These are phyloP conservation scores for Celastrina argiolus DNA, from an alignment of 2,888 invertebrate species.

Conservation along the genomic window DNA sequence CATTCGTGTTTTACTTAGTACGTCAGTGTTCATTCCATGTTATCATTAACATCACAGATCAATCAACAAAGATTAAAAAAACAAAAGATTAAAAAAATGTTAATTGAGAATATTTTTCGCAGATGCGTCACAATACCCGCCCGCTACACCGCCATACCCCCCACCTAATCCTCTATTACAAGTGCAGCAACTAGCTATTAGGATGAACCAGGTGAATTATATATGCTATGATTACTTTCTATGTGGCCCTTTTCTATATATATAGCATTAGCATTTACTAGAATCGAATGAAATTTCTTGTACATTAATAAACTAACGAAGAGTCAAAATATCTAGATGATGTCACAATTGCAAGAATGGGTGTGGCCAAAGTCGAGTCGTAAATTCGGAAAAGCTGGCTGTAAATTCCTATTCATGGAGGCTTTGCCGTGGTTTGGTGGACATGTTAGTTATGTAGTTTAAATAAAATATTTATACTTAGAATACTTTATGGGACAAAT, in stretches of 20 bases:
- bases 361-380: constrained; percentile 90
- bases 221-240: too few relatives aligned
- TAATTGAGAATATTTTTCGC: constrained; percentile 24
- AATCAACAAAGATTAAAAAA: too few relatives aligned
- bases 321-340: constrained; percentile 39
- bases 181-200: constrained; percentile 70
- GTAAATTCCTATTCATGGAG: constrained; percentile 76
- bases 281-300: too few relatives aligned
- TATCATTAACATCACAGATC: too few relatives aligned
- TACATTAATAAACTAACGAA: background rate
- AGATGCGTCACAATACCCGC: constrained; percentile 61
- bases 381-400: constrained; percentile 86
- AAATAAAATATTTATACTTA: background rate
- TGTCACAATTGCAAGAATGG: constrained; percentile 84
- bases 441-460: constrained; percentile 48
- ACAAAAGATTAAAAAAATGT: too few relatives aligned
- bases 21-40: too few relatives aligned
- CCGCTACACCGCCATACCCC: constrained; percentile 64
- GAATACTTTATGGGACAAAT: too few relatives aligned
- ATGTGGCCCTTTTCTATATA: too few relatives aligned
- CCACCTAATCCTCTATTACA: constrained; percentile 68
- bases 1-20: too few relatives aligned
- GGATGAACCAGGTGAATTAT: constrained; percentile 63
- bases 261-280: too few relatives aligned
- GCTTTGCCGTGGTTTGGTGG: constrained; percentile 63